A percentile compares a stretch with the other conserved stretches of the same genome.
phyloP scores from a whole-genome alignment of 2,797 vertebrate genomes.

The Leptoclinus maculatus region DNA sequence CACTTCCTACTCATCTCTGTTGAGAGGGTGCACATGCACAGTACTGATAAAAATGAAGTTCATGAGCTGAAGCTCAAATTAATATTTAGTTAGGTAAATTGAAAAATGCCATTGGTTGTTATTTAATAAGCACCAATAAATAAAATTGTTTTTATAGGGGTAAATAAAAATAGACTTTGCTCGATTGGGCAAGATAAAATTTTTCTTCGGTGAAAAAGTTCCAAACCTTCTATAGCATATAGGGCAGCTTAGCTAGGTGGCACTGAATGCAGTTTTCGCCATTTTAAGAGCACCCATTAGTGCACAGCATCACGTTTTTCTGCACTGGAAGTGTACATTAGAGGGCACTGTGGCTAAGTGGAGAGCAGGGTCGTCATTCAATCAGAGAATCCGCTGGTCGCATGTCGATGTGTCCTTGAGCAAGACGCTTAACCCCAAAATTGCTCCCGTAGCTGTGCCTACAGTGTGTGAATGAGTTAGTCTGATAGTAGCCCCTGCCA shows the following conservation, averaged over 20 bases:
- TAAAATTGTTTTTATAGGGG: neutral
- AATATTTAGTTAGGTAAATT: neutral
- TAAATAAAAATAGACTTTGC: neutral
- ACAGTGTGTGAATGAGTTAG: no score
- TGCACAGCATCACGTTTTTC: fast-evolving
- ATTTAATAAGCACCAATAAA: neutral
- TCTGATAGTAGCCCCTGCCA: no score
- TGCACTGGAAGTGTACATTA: neutral
- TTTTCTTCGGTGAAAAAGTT: neutral
- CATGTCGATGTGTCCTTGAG: no score
- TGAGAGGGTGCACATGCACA: no score
- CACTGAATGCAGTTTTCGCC: neutral
- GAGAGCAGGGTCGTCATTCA: no score
- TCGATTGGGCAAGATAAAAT: neutral
- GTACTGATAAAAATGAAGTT: no score
- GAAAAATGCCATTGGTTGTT: no score
- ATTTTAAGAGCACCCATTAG: neutral
- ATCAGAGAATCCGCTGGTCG: no score
- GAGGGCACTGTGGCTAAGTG: neutral
- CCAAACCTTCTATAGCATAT: neutral
- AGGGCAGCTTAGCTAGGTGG: neutral
- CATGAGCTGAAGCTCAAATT: neutral
- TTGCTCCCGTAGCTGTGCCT: no score
- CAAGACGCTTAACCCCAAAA: no score
- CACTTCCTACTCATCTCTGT: neutral